Percentiles rank a stretch among this genome's conserved stretches.
Evolutionary conservation across 2,113 vertebrate species (phyloP).

Genomic region (Pristiophorus japonicus): DNA sequence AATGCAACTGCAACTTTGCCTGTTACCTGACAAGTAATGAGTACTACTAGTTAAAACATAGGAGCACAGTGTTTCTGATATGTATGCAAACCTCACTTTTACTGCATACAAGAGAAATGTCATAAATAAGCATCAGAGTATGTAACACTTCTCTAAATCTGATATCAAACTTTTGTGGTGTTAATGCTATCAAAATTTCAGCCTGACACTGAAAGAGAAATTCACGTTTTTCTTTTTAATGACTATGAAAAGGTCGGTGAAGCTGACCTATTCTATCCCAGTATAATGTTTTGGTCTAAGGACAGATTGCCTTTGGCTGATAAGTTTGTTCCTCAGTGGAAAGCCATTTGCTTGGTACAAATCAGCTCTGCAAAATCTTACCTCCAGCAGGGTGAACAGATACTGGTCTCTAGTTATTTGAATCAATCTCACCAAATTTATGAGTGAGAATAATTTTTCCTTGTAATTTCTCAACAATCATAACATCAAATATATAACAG

Average conservation of each 20-base stretch:
- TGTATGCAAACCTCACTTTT: background rate
- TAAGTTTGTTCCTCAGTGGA: background rate
- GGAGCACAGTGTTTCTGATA: background rate
- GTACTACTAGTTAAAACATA: background rate
- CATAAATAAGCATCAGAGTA: no score
- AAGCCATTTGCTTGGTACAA: background rate
- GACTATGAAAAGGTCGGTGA: background rate
- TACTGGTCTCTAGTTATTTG: background rate
- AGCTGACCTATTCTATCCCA: background rate
- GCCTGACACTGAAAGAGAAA: background rate
- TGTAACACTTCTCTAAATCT: background rate
- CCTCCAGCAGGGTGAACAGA: background rate
- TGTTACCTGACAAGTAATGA: background rate
- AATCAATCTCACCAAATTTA: slow-evolving; percentile 3
- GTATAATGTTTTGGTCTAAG: background rate
- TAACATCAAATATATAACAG: slow-evolving; percentile 28
- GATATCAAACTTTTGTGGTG: background rate
- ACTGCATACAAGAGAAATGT: background rate
- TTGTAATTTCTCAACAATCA: background rate
- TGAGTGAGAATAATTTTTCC: background rate
- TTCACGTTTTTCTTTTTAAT: background rate
- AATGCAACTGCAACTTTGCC: no score
- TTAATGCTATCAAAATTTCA: background rate
- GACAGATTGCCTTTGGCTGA: background rate
- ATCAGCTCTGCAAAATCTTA: background rate